Evolutionary conservation across 2,797 vertebrate genomes (phyloP).

Genomic region (Lacerta agilis): DNA sequence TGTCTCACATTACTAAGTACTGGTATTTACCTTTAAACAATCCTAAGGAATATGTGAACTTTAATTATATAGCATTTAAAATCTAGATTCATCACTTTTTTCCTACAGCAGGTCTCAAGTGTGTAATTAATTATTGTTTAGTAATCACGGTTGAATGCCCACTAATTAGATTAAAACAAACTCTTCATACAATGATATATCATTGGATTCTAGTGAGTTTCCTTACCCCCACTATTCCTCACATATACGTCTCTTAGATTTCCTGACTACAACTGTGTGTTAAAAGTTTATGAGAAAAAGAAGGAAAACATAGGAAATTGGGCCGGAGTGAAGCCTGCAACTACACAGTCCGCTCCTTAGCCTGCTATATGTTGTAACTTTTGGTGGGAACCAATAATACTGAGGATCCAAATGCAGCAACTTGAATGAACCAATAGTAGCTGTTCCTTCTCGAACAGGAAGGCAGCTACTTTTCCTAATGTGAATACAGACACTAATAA

Average conservation of each 20-base stretch:
- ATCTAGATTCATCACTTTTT: constrained; percentile 24
- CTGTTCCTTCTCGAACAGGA: too few relatives aligned
- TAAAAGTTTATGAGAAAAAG: background rate
- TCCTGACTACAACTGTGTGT: background rate
- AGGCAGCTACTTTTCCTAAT: too few relatives aligned
- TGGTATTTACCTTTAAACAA: constrained; percentile 9
- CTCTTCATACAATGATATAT: background rate
- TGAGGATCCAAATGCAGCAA: too few relatives aligned
- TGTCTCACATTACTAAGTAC: constrained; percentile 3
- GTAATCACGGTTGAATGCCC: constrained; percentile 24
- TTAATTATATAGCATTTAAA: constrained; percentile 3
- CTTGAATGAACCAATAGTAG: too few relatives aligned
- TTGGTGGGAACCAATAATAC: too few relatives aligned
- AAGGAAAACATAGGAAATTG: background rate
- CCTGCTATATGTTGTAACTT: too few relatives aligned
- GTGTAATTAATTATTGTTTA: constrained; percentile 36
- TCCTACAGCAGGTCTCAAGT: constrained; percentile 29
- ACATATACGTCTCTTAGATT: background rate
- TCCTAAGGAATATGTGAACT: background rate
- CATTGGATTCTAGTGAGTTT: background rate
- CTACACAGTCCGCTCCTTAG: too few relatives aligned
- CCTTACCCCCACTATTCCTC: background rate
- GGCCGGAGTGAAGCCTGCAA: background rate
- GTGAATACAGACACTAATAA: too few relatives aligned
- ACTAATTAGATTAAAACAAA: constrained; percentile 43